phyloP scores from a whole-genome alignment of 2,113 vertebrate species.

The Ochotona princeps region DNA sequence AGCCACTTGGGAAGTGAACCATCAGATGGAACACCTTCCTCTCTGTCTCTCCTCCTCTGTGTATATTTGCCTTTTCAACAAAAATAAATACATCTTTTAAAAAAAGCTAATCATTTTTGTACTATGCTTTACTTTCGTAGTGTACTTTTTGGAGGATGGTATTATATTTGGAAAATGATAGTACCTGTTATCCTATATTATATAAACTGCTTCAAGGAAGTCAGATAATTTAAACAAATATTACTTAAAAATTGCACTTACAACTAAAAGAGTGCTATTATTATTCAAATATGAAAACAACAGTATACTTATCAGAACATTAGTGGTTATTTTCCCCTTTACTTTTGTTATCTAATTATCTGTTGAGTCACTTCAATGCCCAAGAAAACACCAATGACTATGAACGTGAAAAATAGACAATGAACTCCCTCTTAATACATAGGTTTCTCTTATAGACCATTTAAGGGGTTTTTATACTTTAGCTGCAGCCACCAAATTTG shows the following conservation, averaged over 20 bases:
- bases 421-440: background rate
- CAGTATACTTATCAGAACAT: background rate
- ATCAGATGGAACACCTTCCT: no score
- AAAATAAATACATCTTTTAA: background rate
- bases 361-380: background rate
- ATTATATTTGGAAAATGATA: background rate
- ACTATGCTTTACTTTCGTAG: background rate
- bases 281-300: background rate
- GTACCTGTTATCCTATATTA: background rate
- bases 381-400: background rate
- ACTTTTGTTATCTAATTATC: background rate
- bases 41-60: no score
- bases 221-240: background rate
- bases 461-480: background rate
- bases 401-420: background rate
- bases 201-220: background rate
- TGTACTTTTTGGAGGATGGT: background rate
- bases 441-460: slow-evolving; percentile 37
- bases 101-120: background rate
- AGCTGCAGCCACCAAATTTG: background rate
- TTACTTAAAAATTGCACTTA: slow-evolving; percentile 30
- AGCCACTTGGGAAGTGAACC: no score
- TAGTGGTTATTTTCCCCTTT: background rate
- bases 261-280: background rate
- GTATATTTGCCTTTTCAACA: no score